Evolutionary conservation across 2,797 vertebrate species (phyloP), one percentile per base, ranked within the genome.

Genomic region (Falco berigora): DNA sequence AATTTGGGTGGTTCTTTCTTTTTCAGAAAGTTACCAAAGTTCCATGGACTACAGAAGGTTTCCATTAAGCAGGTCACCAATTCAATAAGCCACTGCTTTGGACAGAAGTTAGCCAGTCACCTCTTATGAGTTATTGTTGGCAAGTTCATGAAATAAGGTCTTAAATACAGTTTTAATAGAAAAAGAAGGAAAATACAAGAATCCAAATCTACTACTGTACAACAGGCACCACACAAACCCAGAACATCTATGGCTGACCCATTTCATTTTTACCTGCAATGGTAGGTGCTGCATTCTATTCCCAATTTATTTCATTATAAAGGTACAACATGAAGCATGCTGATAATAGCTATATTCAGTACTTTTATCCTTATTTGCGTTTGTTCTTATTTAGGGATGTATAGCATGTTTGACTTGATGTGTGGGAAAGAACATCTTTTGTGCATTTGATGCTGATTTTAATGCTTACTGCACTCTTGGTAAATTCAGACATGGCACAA

Each of bases 391-490:
- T 61, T 30, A 76, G 38, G 15, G 44, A 44, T 25, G 40, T 46
- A 46, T 38, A 82, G 76, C 7, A 24, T 0, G 0, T 75, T 75
- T 3, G 1, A 76, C 32, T 18, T 4, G 19, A n/a, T 40, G 25
- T 36, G 36, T 59, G 63, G 42, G 40, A 68, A 47, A 38, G 23
- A 25, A 21, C 8, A 42, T 34, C 15, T 64, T 64, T 42, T 25
- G 25, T 56, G 36, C 36, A 53, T 49, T 9, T 62, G 20, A 21
- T 30, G 46, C 36, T 68, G 44, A 50, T 28, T 82, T 44, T 18
- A 18, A 21, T 50, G 53, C 50, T 64, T 34, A 11, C 27, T 28
- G 24, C 46, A 8, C 42, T 71, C 28, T 40, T 74, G 42, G 17
- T 27, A 49, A n/a, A 17, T 19, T 69, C 66, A 77, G 30, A 28